Evolutionary conservation across 2,113 vertebrate genomes (phyloP), one percentile per base, ranked within the genome.

Genomic region (Phaethornis superciliosus): DNA sequence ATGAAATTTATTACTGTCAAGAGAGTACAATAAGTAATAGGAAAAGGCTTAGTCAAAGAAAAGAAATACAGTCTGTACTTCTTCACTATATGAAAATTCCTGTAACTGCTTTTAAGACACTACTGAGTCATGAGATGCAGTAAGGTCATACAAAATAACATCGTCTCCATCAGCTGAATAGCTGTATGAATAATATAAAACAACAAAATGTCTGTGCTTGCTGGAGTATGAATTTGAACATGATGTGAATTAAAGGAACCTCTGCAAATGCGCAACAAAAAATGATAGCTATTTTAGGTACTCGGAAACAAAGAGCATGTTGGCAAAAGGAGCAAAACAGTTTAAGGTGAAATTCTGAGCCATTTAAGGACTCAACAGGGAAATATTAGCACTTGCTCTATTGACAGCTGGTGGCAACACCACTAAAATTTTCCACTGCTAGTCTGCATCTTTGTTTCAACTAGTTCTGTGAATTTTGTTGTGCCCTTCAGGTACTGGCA

Each of bases 11-110:
- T 94, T 96, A 80, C 33, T 78, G n/a, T 85, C 88, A 89, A 56
- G 75, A 94, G 63, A 95, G 18, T 65, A 84, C n/a, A 94, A 42
- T 67, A 94, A 96, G 80, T 95, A 95, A 95, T 83, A 95, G 68
- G 64, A 97, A 96, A 96, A 33, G 91, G 56, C 40, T 96, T 86
- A 96, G 76, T 95, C 79, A 97, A 96, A 95, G 85, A 65, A 88
- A 95, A 95, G 37, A 92, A 96, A 90, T 91, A 81, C 15, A 32
- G 32, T 40, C 42, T 92, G 77, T 58, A 65, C 30, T 91, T 40
- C 68, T 88, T 92, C 69, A 76, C 44, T 78, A 95, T 92, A 90
- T 80, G 90, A 93, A 94, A 88, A 95, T 96, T 87, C 58, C 82
- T 91, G 52, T 95, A 94, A 96, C 67, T 90, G 72, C 46, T 88